phyloP scores from a whole-genome alignment of 2,888 invertebrate species.

The Oscheius onirici region DNA sequence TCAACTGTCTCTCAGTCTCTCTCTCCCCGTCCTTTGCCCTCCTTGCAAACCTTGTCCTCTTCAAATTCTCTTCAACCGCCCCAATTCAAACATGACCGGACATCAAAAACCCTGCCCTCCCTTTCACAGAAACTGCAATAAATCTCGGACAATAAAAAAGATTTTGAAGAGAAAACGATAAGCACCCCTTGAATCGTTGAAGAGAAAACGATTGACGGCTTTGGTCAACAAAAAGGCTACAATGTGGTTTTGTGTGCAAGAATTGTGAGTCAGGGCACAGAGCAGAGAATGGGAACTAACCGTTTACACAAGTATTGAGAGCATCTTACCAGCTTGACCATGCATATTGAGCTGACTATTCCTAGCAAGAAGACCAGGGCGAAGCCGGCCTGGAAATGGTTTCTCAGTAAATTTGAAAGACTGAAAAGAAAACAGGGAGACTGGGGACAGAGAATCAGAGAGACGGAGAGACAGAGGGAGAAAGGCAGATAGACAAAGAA shows the following conservation, averaged over 20 bases:
- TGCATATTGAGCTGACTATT: constrained; percentile 62
- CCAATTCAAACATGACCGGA: no score
- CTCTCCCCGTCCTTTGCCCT: no score
- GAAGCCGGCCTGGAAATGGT: constrained; percentile 55
- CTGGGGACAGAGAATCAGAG: no score
- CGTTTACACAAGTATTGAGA: constrained; percentile 62
- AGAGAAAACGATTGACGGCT: background rate
- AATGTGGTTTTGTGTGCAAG: background rate
- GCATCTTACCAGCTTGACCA: constrained; percentile 67
- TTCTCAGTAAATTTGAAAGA: background rate
- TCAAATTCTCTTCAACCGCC: no score
- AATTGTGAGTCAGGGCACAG: background rate
- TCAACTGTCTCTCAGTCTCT: no score
- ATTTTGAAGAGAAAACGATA: no score
- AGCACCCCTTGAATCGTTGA: background rate
- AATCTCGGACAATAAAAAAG: background rate
- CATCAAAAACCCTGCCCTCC: no score
- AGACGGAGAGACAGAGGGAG: no score
- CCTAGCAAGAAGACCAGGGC: constrained; percentile 62
- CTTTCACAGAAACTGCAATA: background rate
- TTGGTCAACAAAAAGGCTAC: background rate
- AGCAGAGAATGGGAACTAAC: constrained; percentile 40
- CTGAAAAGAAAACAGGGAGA: background rate
- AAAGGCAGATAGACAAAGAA: no score
- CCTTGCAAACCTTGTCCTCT: no score